Conservation (phyloP, 2,888 invertebrate species). For the Heliconius ethilla region DNA sequence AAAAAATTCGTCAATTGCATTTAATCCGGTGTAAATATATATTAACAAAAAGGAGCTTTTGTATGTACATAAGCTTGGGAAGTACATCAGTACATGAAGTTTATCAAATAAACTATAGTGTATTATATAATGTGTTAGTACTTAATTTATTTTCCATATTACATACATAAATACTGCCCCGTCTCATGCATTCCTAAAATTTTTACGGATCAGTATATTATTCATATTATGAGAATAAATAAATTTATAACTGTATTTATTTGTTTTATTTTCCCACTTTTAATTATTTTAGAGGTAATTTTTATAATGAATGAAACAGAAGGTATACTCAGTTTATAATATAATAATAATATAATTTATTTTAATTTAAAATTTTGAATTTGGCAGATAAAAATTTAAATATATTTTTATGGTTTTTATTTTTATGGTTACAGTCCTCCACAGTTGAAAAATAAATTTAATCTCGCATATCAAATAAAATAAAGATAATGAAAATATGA, state of each 20-base stretch:
- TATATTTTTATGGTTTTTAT: too few species aligned
- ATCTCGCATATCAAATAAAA: not conserved
- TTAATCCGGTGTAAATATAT: slow-evolving; percentile 47
- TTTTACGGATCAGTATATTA: slow-evolving; percentile 69
- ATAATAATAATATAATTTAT: too few species aligned
- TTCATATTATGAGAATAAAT: slow-evolving; percentile 70
- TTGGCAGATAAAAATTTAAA: too few species aligned
- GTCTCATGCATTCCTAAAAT: slow-evolving; percentile 75
- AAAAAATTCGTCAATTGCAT: slow-evolving; percentile 27
- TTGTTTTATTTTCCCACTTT: slow-evolving; percentile 32
- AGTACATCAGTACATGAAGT: slow-evolving; percentile 64
- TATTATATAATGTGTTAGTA: slow-evolving; percentile 70
- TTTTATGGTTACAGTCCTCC: too few species aligned
- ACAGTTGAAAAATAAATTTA: not conserved
- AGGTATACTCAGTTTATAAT: too few species aligned
- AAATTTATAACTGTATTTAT: slow-evolving; percentile 61
- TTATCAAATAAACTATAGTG: slow-evolving; percentile 75
- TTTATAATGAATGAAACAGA: too few species aligned
- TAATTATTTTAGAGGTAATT: too few species aligned
- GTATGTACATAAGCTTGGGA: slow-evolving; percentile 63
- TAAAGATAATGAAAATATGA: not conserved
- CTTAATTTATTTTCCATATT: slow-evolving; percentile 74
- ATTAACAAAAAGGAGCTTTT: slow-evolving; percentile 39
- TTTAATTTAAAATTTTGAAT: too few species aligned
- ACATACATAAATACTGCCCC: slow-evolving; percentile 57